Evolutionary conservation across 92 coral and sea anemone species (phyloP), one percentile per base, ranked within the genome.

Genomic region (Epizoanthus stellaris): DNA sequence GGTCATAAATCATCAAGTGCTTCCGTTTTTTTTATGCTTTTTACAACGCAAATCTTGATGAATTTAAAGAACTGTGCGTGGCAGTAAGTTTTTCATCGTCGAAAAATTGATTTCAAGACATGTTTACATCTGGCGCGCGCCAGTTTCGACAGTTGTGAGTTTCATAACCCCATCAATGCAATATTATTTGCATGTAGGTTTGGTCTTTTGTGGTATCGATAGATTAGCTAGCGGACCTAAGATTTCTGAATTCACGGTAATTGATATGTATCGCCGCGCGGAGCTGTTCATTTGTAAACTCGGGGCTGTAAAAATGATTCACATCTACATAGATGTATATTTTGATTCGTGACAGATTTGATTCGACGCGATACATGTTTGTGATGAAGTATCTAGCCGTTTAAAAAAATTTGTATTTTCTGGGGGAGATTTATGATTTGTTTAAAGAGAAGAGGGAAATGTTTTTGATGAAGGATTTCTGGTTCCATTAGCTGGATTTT

Each of bases 121-220:
- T 77, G 82, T 77, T 77, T 77, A 77, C 69, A 39, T 19, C 30
- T 15, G 21, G 39, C 59, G 61, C 43, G 59, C 40, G 83, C 23
- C 64, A 12, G 25, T 63, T 58, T 39, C 23, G n/a, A 60, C 38
- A 60, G 10, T 43, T 79, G 23, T 61, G 2, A 77, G 70, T 36
- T 77, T 77, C 61, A 77, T 77, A 38, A 38, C 19, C 6, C 70
- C 56, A 2, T 52, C 15, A 52, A 52, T 10, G 7, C 70, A 19
- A 16, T 9, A 34, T 39, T 60, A 60, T 60, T 77, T 61, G 56
- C 38, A 9, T 19, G 34, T 7, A 39, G 39, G 68, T 77, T 77
- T 61, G 69, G 52, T 77, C 39, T 17, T 60, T 77, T 61, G 82
- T 19, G 82, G 52, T 42, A 19, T 17, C 10, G 45, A 13, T n/a